These are phyloP conservation scores for Leptura quadrifasciata DNA, from an alignment of 2,888 invertebrate genomes.

Conservation along the genomic window DNA sequence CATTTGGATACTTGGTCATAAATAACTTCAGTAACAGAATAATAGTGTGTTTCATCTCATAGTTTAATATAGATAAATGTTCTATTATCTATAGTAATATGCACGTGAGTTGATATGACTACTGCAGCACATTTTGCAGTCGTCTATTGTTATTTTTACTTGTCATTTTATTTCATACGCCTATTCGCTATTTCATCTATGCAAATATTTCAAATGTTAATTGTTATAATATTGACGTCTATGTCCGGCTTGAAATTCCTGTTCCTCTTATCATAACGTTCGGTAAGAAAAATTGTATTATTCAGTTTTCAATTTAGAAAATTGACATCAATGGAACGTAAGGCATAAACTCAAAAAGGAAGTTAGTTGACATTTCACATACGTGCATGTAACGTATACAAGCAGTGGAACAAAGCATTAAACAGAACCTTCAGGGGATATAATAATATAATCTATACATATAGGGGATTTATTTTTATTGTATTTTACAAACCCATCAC, in stretches of 20 bases:
- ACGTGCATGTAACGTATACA: not conserved
- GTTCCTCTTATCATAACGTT: not conserved
- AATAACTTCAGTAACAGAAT: too few relatives aligned
- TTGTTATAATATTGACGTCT: slow-evolving; percentile 12
- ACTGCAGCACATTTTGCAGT: too few relatives aligned
- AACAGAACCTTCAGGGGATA: too few relatives aligned
- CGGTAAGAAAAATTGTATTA: slow-evolving; percentile 18
- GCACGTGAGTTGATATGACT: too few relatives aligned
- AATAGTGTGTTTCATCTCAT: too few relatives aligned
- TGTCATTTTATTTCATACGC: not conserved
- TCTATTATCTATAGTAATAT: too few relatives aligned
- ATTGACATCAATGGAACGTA: slow-evolving; percentile 18
- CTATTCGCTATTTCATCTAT: not conserved
- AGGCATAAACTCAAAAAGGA: slow-evolving; percentile 11
- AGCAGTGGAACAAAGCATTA: not conserved
- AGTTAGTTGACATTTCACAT: slow-evolving; percentile 26
- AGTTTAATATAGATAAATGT: too few relatives aligned
- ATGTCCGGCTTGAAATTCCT: not conserved
- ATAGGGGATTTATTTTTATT: too few relatives aligned
- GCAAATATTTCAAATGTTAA: not conserved
- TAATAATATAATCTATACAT: too few relatives aligned
- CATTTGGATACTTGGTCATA: too few relatives aligned
- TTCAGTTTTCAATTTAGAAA: not conserved
- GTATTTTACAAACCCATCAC: too few relatives aligned
- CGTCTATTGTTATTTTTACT: too few relatives aligned